Base-by-base conservation (phyloP, 2,888 invertebrate genomes). In the Platycheirus albimanus region DNA sequence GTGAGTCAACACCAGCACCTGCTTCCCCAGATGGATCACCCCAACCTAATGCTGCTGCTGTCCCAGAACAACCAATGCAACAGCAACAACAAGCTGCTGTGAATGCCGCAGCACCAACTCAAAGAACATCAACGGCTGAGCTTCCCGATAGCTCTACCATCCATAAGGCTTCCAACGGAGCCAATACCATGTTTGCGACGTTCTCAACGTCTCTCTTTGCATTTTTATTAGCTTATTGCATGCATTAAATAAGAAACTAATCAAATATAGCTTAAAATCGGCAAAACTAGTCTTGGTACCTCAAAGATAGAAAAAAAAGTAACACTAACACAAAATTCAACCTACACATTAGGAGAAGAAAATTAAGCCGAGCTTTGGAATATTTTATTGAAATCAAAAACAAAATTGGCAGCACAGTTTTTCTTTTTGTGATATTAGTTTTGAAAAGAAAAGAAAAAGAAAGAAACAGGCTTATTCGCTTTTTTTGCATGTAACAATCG, bases 191-290 rank as follows among this genome's bases (percentile, higher is more conserved):
- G n/a, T 56, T 54, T 24, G 67, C 43, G 33, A 15, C 61, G 7
- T 47, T 83, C 51, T 74, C 72, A 64, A 45, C 83, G 2, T 58
- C 83, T 13, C 28, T 83, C 36, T 74, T 83, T 72, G 72, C 78
- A 63, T 69, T 83, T 72, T 41, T 83, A 69, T 11, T 74, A 15
- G 83, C 83, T 56, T 83, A 78, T 38, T 83, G 83, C 78, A 64
- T 83, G 33, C 83, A 61, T 64, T 78, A 74, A 74, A 63, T 11
- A 15, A 33, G 10, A 28, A 11, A 13, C 13, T 47, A 64, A 56
- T 19, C 13, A 20, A 13, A 56, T 30, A 75, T 30, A 75, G 45
- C 61, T 61, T 70, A 10, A 43, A 8, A 66, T 58, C 13, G 58
- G 52, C 71, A 47, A 51, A 61, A 71, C 77, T 71, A 81, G 77